Evolutionary conservation across 2,888 invertebrate genomes (phyloP).

Genomic region (Troides aeacus): DNA sequence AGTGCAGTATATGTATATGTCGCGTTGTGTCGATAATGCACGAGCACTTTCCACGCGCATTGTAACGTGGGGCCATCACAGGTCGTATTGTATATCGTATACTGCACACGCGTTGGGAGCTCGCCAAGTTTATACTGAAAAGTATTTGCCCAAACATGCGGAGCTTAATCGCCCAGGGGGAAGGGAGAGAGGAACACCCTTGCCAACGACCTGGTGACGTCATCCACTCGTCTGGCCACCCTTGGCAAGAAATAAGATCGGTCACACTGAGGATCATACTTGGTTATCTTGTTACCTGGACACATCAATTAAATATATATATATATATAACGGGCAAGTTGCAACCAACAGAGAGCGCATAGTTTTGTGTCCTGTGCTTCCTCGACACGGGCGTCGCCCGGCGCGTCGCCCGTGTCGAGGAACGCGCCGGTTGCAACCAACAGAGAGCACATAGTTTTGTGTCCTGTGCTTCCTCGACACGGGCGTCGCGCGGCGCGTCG

Average conservation of each 20-base stretch:
- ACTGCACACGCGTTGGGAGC: background rate
- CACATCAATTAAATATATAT: too few relatives aligned
- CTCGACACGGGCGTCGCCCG: too few relatives aligned
- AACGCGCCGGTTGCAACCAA: too few relatives aligned
- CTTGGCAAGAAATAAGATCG: background rate
- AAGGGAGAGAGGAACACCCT: background rate
- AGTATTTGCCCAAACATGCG: constrained; percentile 18
- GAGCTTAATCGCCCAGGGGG: background rate
- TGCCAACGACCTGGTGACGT: constrained; percentile 5
- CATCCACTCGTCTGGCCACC: background rate
- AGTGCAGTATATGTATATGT: too few relatives aligned
- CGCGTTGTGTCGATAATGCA: too few relatives aligned
- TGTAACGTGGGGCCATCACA: background rate
- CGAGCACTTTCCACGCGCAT: background rate
- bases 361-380: too few relatives aligned
- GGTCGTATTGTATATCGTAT: constrained; percentile 4
- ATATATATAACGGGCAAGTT: too few relatives aligned
- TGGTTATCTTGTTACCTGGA: background rate
- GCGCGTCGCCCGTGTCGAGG: too few relatives aligned
- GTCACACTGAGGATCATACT: background rate
- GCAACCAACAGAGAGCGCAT: too few relatives aligned
- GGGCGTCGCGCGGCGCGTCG: too few relatives aligned
- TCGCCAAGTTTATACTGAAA: constrained; percentile 8
- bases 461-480: too few relatives aligned
- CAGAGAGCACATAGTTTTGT: too few relatives aligned